Evolutionary conservation across 2,888 invertebrate genomes (phyloP), one percentile per base, ranked within the genome.

Genomic region (Seira ritae): DNA sequence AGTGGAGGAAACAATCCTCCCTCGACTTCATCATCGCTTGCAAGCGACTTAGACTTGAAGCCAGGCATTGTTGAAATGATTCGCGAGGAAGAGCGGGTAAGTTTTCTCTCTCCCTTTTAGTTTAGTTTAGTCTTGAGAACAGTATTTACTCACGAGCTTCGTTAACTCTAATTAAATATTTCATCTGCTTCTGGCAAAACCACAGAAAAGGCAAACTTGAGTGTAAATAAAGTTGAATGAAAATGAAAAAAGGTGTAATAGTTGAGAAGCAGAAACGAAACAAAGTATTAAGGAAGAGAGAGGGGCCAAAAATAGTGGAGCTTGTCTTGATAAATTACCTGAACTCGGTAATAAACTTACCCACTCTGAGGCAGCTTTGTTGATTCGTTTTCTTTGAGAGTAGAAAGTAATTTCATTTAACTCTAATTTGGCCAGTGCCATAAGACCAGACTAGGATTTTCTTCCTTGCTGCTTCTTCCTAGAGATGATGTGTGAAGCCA

Each of bases 31-130:
- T 87, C 87, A 37, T 85, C 86, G n/a, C 84, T 85, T 88, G 90
- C 90, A 72, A 96, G 97, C 90, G 97, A 97, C 91, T 93, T 96
- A 91, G 97, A 97, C 92, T 96, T 97, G 92, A 95, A 96, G 90
- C 97, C 97, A 74, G 97, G 96, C 92, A 97, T 97, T 92, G 96
- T 96, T 86, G 97, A 97, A 93, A 97, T 97, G 96, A 97, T 97
- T 91, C 95, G 97, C 91, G 97, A 97, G 93, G 97, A 97, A 93
- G 97, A 97, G 93, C 93, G 97, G 96, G 97, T 97, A 91, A 96
- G 96, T n/a, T 73, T 24, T 31, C 22, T 23, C 71, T 4, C 8
- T 31, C 31, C 3, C 8, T 31, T 4, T 31, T 31, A 2, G 2
- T 31, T 31, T 31, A 31, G 31, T 31, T 31, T 15, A 12, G 37